Percentiles rank a stretch among this genome's conserved stretches.
These are phyloP conservation scores for Neria commutata DNA, from an alignment of 2,888 invertebrate species.

Conservation along the genomic window DNA sequence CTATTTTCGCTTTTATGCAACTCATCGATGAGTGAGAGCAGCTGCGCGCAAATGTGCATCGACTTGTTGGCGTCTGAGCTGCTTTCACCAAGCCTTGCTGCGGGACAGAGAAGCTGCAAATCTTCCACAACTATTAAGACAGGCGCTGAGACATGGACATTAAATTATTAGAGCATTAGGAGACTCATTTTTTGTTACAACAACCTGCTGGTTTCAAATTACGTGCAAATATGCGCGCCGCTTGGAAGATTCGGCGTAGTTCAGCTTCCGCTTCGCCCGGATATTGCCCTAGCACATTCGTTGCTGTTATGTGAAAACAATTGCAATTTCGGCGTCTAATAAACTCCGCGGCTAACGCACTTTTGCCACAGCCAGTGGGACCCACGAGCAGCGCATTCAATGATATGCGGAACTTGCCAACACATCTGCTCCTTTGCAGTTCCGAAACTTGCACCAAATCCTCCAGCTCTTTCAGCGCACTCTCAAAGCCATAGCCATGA, in stretches of 20 bases:
- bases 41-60: slow-evolving; percentile 61
- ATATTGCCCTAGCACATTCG: slow-evolving; percentile 62
- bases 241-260: slow-evolving; percentile 62
- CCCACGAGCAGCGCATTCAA: slow-evolving; percentile 60
- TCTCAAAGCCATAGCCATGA: slow-evolving; percentile 41
- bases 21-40: slow-evolving; percentile 64
- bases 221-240: slow-evolving; percentile 54
- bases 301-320: slow-evolving; percentile 61
- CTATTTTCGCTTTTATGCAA: slow-evolving; percentile 44
- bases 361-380: slow-evolving; percentile 68
- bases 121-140: slow-evolving; percentile 62
- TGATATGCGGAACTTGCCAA: slow-evolving; percentile 15
- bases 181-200: no score
- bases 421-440: slow-evolving; percentile 46
- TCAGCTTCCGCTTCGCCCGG: slow-evolving; percentile 65
- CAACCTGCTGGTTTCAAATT: slow-evolving; percentile 44
- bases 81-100: slow-evolving; percentile 35
- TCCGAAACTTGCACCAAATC: slow-evolving; percentile 40
- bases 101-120: slow-evolving; percentile 62
- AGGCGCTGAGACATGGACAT: slow-evolving; percentile 53
- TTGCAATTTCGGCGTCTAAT: slow-evolving; percentile 62
- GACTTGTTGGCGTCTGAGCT: slow-evolving; percentile 51
- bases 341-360: slow-evolving; percentile 63
- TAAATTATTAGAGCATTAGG: not conserved
- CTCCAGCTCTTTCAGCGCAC: slow-evolving; percentile 42